Conservation (phyloP, 2,888 invertebrate genomes). For the Nysson spinosus region DNA sequence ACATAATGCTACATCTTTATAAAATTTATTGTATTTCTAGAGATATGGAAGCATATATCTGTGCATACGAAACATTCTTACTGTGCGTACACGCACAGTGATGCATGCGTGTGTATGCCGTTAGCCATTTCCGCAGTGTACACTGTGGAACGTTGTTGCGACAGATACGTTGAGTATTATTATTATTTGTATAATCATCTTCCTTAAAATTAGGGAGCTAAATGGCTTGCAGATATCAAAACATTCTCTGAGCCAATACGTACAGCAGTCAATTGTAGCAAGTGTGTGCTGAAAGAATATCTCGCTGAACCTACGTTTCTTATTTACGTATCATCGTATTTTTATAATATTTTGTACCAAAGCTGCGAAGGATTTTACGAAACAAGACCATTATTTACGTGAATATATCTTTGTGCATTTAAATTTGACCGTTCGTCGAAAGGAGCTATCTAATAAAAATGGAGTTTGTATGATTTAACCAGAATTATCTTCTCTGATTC, state of each 20-base stretch:
- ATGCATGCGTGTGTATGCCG: slow-evolving; percentile 40
- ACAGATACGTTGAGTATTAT: slow-evolving; percentile 64
- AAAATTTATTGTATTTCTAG: slow-evolving; percentile 66
- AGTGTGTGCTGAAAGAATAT: slow-evolving; percentile 31
- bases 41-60: slow-evolving; percentile 52
- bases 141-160: slow-evolving; percentile 54
- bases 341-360: slow-evolving; percentile 10
- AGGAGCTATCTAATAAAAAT: slow-evolving; percentile 18
- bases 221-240: slow-evolving; percentile 58
- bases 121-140: slow-evolving; percentile 41
- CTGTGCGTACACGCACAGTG: slow-evolving; percentile 17
- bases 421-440: slow-evolving; percentile 5
- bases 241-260: slow-evolving; percentile 48
- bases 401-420: slow-evolving; percentile 28
- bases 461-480: slow-evolving; percentile 19
- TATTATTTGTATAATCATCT: slow-evolving; percentile 54
- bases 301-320: slow-evolving; percentile 49
- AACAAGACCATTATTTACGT: slow-evolving; percentile 4
- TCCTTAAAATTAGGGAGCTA: slow-evolving; percentile 53
- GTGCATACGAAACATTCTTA: slow-evolving; percentile 57
- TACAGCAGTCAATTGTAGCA: slow-evolving; percentile 17
- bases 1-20: slow-evolving; percentile 54
- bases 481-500: slow-evolving; percentile 13
- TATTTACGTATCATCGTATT: slow-evolving; percentile 11
- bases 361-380: slow-evolving; percentile 1